Evolutionary conservation across 1,140 invertebrate genomes (phyloP).

Genomic region (Lepidostoma basale): DNA sequence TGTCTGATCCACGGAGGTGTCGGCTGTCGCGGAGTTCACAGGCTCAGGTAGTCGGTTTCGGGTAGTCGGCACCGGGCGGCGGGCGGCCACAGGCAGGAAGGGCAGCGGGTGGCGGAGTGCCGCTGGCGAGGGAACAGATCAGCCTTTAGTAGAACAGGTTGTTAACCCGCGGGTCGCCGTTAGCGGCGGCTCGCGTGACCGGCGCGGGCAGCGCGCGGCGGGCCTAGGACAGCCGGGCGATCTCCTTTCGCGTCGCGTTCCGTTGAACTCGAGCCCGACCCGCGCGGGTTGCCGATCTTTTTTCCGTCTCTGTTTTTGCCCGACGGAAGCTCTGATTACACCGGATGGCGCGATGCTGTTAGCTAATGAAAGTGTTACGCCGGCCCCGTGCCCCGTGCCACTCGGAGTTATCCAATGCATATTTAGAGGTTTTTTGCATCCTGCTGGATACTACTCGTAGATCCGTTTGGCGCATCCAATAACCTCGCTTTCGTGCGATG

Average conservation of each 20-base stretch:
- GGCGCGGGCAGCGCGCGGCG: slow-evolving; percentile 1
- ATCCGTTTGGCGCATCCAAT: no score
- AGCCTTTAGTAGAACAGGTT: slow-evolving; percentile 21
- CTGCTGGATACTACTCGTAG: neutral
- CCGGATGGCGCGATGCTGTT: slow-evolving; percentile 3
- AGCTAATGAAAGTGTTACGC: slow-evolving; percentile 16
- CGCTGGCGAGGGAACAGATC: neutral
- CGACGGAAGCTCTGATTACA: slow-evolving; percentile 3
- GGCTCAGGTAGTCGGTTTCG: neutral
- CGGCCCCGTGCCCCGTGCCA: neutral
- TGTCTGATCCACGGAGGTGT: neutral
- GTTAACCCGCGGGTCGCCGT: slow-evolving; percentile 20
- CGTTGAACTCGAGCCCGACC: neutral
- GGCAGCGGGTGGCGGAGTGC: neutral
- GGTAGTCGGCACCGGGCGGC: neutral
- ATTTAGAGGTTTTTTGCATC: neutral
- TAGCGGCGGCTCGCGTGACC: slow-evolving; percentile 20
- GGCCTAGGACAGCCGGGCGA: neutral
- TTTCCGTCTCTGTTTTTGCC: no score
- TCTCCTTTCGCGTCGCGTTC: neutral
- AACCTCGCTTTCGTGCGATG: no score
- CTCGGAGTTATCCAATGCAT: neutral
- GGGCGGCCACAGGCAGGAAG: neutral
- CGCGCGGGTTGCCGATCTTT: neutral
- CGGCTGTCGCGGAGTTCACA: neutral